Evolutionary conservation across 2,888 invertebrate species (phyloP).

Genomic region (Spodoptera exigua): DNA sequence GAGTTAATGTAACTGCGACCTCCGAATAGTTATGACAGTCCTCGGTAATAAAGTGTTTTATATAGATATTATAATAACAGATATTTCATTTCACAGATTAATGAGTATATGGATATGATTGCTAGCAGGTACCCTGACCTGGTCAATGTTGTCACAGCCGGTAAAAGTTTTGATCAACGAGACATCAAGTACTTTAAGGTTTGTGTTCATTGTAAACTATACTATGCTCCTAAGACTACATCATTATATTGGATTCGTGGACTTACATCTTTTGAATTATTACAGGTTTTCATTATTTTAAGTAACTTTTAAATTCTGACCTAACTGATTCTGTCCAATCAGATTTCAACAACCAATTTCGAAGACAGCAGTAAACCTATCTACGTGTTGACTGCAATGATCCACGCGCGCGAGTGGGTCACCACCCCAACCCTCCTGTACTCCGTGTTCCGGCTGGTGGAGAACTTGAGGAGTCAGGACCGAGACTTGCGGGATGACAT

Average conservation of each 20-base stretch:
- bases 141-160: conserved; percentile 87
- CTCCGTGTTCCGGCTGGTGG: conserved; percentile 88
- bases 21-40: no score
- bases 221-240: no score
- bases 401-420: conserved; percentile 92
- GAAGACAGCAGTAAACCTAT: conserved; percentile 79
- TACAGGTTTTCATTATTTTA: neutral
- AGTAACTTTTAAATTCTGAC: neutral
- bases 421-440: conserved; percentile 90
- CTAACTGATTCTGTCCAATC: no score
- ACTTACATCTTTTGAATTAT: neutral
- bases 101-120: conserved; percentile 83
- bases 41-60: no score
- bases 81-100: conserved; percentile 72
- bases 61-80: no score
- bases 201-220: neutral
- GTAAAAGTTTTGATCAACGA: conserved; percentile 89
- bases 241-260: no score
- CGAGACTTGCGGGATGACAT: conserved; percentile 86
- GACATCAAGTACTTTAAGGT: conserved; percentile 89
- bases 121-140: conserved; percentile 84
- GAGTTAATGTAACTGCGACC: no score
- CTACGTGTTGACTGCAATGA: conserved; percentile 88
- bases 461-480: conserved; percentile 75
- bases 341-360: conserved; percentile 89